Conservation (phyloP, 2,113 vertebrate genomes). For the Rhinogobius similis region DNA sequence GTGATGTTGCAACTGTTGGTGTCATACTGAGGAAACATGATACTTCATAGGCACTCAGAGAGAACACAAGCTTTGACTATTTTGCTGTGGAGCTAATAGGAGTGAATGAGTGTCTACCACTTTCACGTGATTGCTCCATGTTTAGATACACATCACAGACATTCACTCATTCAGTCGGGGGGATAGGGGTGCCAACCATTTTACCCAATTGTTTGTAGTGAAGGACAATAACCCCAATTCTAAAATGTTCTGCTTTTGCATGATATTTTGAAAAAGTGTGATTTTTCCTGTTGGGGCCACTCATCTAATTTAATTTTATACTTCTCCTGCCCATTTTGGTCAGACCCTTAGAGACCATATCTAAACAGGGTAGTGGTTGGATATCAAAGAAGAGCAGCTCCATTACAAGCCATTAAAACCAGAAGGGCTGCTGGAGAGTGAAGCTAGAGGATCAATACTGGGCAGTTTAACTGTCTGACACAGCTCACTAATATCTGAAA, state of each 20-base stretch:
- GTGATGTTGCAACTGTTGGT: conserved; percentile 35
- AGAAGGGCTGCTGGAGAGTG: conserved; percentile 71
- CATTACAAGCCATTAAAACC: conserved; percentile 80
- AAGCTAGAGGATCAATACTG: conserved; percentile 75
- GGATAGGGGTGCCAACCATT: background rate
- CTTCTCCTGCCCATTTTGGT: conserved; percentile 13
- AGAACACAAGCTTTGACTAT: conserved; percentile 27
- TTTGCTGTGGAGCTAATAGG: background rate
- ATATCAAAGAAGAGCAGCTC: conserved; percentile 69
- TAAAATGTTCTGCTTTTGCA: background rate
- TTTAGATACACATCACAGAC: background rate
- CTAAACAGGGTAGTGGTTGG: conserved; percentile 54
- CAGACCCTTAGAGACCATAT: conserved; percentile 50
- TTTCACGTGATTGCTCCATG: background rate
- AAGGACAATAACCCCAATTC: background rate
- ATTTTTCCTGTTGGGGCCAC: too few species aligned
- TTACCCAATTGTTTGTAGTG: background rate
- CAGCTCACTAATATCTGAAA: conserved; percentile 78
- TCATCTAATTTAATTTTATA: background rate
- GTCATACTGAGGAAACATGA: conserved; percentile 55
- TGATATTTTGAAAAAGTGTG: background rate
- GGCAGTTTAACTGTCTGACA: conserved; percentile 77
- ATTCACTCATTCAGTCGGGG: too few species aligned
- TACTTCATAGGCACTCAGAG: conserved; percentile 32
- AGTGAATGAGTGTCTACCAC: background rate